Evolutionary conservation across 2,113 vertebrate species (phyloP).

Genomic region (Macaca fascicularis): DNA sequence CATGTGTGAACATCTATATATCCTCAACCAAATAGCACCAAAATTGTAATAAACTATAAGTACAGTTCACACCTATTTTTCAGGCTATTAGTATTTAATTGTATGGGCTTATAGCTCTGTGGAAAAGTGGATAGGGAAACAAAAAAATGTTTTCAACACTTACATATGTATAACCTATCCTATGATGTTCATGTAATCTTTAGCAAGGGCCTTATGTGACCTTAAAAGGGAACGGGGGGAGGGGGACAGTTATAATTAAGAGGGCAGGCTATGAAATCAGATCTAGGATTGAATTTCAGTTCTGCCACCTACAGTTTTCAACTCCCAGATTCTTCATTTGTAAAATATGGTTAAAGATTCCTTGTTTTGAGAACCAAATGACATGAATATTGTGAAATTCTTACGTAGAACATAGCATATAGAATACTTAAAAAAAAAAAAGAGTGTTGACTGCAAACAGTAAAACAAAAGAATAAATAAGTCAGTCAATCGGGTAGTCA

Average conservation of each 20-base stretch:
- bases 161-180: background rate
- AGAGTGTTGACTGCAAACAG: background rate
- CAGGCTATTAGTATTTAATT: background rate
- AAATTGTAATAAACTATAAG: background rate
- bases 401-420: background rate
- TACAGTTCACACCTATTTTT: background rate
- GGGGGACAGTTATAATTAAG: background rate
- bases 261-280: background rate
- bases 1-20: background rate
- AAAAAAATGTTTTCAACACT: background rate
- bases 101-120: background rate
- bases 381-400: background rate
- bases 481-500: background rate
- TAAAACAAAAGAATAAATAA: background rate
- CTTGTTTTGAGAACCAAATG: background rate
- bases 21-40: background rate
- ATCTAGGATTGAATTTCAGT: background rate
- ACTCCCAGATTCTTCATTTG: background rate
- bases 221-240: background rate
- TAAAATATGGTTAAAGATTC: background rate
- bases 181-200: background rate
- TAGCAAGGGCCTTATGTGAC: background rate
- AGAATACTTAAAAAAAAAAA: background rate
- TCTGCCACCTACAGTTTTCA: background rate
- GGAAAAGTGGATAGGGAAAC: background rate